phyloP scores from a whole-genome alignment of 2,888 invertebrate species.

The Coenonympha glycerion region DNA sequence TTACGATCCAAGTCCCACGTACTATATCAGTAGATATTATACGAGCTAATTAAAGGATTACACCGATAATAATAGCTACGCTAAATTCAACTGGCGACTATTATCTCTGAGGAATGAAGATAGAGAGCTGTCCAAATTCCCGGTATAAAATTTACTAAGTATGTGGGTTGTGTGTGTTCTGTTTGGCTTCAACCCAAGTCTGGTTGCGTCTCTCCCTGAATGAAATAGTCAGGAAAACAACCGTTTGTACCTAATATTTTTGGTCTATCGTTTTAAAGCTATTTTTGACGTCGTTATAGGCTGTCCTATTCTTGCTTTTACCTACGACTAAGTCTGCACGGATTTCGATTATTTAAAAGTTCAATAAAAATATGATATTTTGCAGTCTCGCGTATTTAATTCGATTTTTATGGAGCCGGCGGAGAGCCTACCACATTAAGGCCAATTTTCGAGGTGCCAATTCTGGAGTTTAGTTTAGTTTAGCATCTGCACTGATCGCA shows the following conservation, averaged over 20 bases:
- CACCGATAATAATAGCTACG: conserved; percentile 5
- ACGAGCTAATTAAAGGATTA: conserved; percentile 1
- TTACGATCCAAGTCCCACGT: neutral
- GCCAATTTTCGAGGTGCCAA: no score
- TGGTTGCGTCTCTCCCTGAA: conserved; percentile 42
- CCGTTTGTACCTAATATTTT: conserved; percentile 42
- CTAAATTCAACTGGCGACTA: conserved; percentile 7
- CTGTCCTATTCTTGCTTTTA: no score
- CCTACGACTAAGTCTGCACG: no score
- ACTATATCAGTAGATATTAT: neutral
- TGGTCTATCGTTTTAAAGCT: conserved; percentile 18
- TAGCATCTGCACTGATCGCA: no score
- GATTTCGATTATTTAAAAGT: no score
- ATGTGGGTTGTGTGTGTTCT: conserved; percentile 32
- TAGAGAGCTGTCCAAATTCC: conserved; percentile 23
- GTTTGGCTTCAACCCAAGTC: conserved; percentile 58
- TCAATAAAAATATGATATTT: no score
- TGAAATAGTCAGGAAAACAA: conserved; percentile 42
- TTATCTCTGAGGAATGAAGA: conserved; percentile 16
- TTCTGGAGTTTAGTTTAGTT: no score
- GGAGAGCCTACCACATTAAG: no score
- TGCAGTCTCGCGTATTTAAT: no score
- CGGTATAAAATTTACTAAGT: conserved; percentile 19
- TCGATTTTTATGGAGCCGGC: no score
- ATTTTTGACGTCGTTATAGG: no score